Percentiles rank a stretch among this genome's conserved stretches.
phyloP scores from a whole-genome alignment of 2,113 vertebrate species.

The Apaloderma vittatum region DNA sequence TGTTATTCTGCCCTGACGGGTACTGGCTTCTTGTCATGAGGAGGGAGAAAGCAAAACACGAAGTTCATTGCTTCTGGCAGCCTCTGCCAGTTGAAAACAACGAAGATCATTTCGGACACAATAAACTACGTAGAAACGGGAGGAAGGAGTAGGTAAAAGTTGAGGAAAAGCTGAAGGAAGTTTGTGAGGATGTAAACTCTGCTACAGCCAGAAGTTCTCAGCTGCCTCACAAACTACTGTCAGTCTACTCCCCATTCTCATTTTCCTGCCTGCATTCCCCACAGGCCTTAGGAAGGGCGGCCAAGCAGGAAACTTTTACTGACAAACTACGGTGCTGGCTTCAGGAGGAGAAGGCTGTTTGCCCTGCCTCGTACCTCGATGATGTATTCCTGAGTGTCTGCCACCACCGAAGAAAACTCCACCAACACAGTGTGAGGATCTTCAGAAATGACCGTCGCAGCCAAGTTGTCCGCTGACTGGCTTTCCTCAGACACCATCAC shows the following conservation, averaged over 20 bases:
- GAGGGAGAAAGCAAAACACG: not conserved
- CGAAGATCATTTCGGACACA: not conserved
- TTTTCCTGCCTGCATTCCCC: not conserved
- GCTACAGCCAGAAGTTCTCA: not conserved
- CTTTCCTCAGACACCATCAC: constrained; percentile 77
- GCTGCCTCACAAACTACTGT: not conserved
- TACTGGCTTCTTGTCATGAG: not conserved
- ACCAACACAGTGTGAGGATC: constrained; percentile 94
- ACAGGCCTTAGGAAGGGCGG: not conserved
- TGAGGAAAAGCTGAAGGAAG: not conserved
- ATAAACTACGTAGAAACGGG: not conserved
- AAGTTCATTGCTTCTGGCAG: not conserved
- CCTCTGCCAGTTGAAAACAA: not conserved
- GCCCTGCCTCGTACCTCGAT: constrained; percentile 85
- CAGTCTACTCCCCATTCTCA: not conserved
- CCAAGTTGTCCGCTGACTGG: constrained; percentile 75
- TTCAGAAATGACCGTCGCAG: constrained; percentile 85
- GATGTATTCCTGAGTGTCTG: constrained; percentile 98
- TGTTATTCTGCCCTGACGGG: not conserved
- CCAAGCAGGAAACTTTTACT: not conserved
- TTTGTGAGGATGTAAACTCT: not conserved
- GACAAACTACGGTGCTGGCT: fast-evolving
- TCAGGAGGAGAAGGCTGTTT: not conserved
- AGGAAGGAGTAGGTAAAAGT: not conserved
- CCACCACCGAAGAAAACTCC: constrained; percentile 97